Evolutionary conservation across 1,140 invertebrate genomes (phyloP), one percentile per base, ranked within the genome.

Genomic region (Octopus sinensis): DNA sequence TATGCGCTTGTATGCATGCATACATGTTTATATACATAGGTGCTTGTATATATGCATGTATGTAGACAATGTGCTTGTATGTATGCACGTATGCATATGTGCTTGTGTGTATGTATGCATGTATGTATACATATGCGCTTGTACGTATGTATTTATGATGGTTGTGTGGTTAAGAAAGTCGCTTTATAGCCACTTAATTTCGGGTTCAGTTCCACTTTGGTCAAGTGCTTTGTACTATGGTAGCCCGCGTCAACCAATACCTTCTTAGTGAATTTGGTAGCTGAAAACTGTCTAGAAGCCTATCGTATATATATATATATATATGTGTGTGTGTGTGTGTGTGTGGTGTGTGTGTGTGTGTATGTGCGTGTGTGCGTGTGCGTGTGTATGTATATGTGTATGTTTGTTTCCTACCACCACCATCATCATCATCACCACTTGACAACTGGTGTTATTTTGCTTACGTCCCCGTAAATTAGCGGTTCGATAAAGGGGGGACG

Each of bases 281-380:
- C 30, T 43, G 30, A 3, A 0, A 43, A 43, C 30, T 43, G 30
- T 43, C 1, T 43, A 43, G 30, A 43, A 43, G 30, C 30, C 30
- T 43, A 43, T 43, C 30, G 30, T 43, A 43, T 43, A 43, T 43
- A 43, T 43, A 23, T 23, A 0, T 23, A 0, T 79, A 9, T 68
- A 4, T 54, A 2, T 10, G 68, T 80, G 52, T 81, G 52, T 81
- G 76, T 78, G 54, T 77, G 76, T 78, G 54, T 30, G 54, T 78
- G 43, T 81, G 76, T 81, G 79, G 76, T 78, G 80, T 81, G 80
- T 81, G 75, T 81, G 75, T 81, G 75, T 81, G 80, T 81, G 80
- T 78, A 54, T 78, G 80, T 81, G 80, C 56, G 76, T 81, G 73
- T 77, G 53, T 81, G 43, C 51, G 56, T 75, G 62, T 80, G 68